Conservation (phyloP, 1,140 invertebrate genomes). For the Lepidurus packardi region DNA sequence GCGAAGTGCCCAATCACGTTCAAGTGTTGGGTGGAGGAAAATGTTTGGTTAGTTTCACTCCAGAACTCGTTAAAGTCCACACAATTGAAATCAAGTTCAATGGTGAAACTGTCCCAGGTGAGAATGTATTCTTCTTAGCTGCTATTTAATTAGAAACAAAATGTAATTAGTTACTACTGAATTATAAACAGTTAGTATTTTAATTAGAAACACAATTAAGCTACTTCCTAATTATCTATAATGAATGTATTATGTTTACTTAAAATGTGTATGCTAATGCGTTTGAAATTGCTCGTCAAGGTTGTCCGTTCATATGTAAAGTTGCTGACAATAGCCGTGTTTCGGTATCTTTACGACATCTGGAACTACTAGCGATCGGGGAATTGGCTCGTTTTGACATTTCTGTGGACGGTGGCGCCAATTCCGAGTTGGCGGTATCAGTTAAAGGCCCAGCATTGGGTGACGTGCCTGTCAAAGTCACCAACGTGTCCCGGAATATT, state of each 20-base stretch:
- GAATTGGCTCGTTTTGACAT: constrained; percentile 82
- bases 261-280: too few relatives aligned
- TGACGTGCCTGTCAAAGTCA: constrained; percentile 80
- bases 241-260: too few relatives aligned
- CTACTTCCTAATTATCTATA: constrained; percentile 25
- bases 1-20: constrained; percentile 95
- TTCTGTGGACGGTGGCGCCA: constrained; percentile 73
- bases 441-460: constrained; percentile 60
- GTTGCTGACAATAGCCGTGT: constrained; percentile 74
- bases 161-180: neutral
- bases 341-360: constrained; percentile 65
- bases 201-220: constrained; percentile 47
- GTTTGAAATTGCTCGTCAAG: constrained; percentile 41
- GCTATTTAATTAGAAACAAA: neutral
- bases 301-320: constrained; percentile 80
- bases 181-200: constrained; percentile 71
- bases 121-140: constrained; percentile 21
- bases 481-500: constrained; percentile 74
- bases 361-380: constrained; percentile 83
- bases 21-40: constrained; percentile 88
- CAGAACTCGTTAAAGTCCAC: constrained; percentile 83
- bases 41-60: constrained; percentile 91
- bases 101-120: constrained; percentile 80
- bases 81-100: constrained; percentile 98
- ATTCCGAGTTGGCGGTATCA: constrained; percentile 77